Evolutionary conservation across 2,888 invertebrate species (phyloP), one percentile per base, ranked within the genome.

Genomic region (Caenorhabditis sp.): DNA sequence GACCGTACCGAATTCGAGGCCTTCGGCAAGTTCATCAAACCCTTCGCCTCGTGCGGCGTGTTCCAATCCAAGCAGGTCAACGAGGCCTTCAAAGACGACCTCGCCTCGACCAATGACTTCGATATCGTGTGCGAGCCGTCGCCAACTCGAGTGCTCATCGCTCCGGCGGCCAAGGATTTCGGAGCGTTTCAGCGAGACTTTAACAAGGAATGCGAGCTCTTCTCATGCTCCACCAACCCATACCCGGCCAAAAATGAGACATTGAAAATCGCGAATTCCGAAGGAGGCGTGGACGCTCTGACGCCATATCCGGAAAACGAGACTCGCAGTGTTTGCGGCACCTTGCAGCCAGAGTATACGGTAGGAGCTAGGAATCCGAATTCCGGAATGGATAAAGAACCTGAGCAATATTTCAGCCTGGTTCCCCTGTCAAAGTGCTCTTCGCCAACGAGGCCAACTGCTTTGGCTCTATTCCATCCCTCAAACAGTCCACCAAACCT

Each of bases 361-460:
- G 47, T 47, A 19, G 19, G 47, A 5, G 14, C 16, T 10, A 22
- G 12, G 19, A n/a, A n/a, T n/a, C n/a, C n/a, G n/a, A n/a, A n/a
- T n/a, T n/a, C n/a, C n/a, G n/a, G n/a, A n/a, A 14, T 26, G 22
- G 26, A 10, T 0, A 54, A 54, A 14, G 5, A 24, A 12, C 22
- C 31, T 10, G 49, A n/a, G n/a, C 16, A 58, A 7, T 0, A 2
- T 63, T 26, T 3, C 7, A 38, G 47, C 24, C 22, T 22, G 14
- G 7, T n/a, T 19, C 51, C 63, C n/a, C n/a, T n/a, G 19, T 8
- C 28, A 5, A 22, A 14, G 41, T 66, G 1, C 24, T 75, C 2
- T 66, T 66, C 14, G 66, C 66, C 59, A 68, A 76, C 68, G 75
- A 76, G 19, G 75, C 24, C 1, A 66, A 68, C 35, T 76, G 75